A percentile compares a stretch with the other conserved stretches of the same genome.
Conservation (phyloP, 2,113 vertebrate species). For the Phoenicopterus ruber region DNA sequence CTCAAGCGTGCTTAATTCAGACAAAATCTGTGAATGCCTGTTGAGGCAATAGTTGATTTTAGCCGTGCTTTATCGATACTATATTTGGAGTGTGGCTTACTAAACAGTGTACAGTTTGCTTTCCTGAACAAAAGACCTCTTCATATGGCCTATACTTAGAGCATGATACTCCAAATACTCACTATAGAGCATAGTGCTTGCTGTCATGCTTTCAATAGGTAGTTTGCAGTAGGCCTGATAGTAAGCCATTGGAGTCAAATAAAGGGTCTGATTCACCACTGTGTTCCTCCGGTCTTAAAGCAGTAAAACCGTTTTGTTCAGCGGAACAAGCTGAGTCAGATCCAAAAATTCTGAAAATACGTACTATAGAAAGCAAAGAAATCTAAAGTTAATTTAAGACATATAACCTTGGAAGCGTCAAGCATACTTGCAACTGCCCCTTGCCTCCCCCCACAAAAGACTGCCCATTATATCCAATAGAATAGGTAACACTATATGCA, state of each 20-base stretch:
- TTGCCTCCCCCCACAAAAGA: neutral
- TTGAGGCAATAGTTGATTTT: slow-evolving; percentile 64
- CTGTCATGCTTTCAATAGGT: slow-evolving; percentile 63
- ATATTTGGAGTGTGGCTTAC: slow-evolving; percentile 53
- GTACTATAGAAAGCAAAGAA: neutral
- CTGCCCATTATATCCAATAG: neutral
- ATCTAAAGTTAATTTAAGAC: neutral
- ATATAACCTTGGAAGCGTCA: neutral
- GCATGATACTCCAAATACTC: slow-evolving; percentile 34
- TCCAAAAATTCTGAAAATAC: slow-evolving; percentile 27
- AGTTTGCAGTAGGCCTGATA: slow-evolving; percentile 52
- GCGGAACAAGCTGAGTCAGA: neutral
- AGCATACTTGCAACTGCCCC: neutral
- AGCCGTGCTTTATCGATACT: slow-evolving; percentile 50
- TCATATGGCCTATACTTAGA: slow-evolving; percentile 32
- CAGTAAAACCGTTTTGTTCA: slow-evolving; percentile 45
- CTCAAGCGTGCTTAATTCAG: slow-evolving; percentile 57
- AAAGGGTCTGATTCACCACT: slow-evolving; percentile 59
- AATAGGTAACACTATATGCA: neutral
- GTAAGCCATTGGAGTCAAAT: slow-evolving; percentile 45
- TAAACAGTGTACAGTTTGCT: slow-evolving; percentile 45
- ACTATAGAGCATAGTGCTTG: slow-evolving; percentile 36
- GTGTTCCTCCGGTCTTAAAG: neutral
- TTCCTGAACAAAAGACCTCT: slow-evolving; percentile 66
- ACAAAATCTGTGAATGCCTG: slow-evolving; percentile 56